phyloP scores from a whole-genome alignment of 2,797 vertebrate genomes.

The Netta rufina region DNA sequence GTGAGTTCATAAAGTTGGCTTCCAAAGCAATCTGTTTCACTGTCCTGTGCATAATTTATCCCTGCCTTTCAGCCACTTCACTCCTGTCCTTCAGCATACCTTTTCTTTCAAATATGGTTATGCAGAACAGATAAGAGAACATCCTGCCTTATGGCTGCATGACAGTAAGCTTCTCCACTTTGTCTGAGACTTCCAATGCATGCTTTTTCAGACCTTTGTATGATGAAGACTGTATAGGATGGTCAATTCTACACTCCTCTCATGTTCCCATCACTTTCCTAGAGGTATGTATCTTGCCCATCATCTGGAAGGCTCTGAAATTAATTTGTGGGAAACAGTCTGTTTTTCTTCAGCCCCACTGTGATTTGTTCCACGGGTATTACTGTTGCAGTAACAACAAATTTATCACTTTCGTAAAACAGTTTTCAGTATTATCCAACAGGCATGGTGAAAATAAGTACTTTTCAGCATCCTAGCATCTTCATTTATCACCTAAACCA shows the following conservation, averaged over 20 bases:
- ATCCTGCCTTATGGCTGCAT: not conserved
- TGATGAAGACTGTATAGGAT: not conserved
- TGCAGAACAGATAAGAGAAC: not conserved
- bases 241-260: not conserved
- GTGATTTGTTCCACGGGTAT: not conserved
- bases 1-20: not conserved
- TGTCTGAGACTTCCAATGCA: not conserved
- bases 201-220: not conserved
- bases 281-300: not conserved
- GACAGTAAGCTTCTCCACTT: not conserved
- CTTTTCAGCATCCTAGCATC: not conserved
- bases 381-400: not conserved
- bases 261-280: not conserved
- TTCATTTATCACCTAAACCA: not conserved
- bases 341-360: not conserved
- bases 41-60: not conserved
- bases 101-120: not conserved
- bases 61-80: not conserved
- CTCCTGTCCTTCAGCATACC: not conserved
- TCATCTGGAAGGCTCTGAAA: not conserved
- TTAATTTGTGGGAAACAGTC: not conserved
- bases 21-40: not conserved
- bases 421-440: not conserved
- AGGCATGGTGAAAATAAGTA: not conserved
- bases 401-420: not conserved